Evolutionary conservation across 2,113 vertebrate genomes (phyloP).

Genomic region (Brachypteracias leptosomus): DNA sequence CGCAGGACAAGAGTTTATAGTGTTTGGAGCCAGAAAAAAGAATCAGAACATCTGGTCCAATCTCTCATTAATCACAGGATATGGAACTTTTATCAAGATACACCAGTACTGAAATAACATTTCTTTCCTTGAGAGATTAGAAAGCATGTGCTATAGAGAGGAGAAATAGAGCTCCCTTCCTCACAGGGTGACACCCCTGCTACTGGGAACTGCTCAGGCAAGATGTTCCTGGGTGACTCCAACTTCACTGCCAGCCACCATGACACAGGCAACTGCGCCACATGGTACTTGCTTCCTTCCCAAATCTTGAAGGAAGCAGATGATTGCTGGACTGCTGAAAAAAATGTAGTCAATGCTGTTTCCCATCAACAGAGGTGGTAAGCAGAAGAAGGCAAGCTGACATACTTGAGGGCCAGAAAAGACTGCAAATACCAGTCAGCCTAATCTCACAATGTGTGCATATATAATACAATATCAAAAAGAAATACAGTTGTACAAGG

Average conservation of each 20-base stretch:
- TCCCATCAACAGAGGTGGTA: background rate
- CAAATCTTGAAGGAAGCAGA: background rate
- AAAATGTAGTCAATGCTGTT: background rate
- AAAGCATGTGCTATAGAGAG: accelerated
- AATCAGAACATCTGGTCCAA: background rate
- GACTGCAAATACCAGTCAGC: background rate
- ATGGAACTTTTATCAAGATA: background rate
- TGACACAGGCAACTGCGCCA: accelerated
- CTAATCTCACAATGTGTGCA: background rate
- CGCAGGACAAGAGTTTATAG: background rate
- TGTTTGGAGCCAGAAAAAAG: background rate
- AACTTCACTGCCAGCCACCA: background rate
- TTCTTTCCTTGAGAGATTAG: background rate
- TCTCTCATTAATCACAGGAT: background rate
- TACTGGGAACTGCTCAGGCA: background rate
- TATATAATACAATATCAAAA: background rate
- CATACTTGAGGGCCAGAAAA: background rate
- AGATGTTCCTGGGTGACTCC: background rate
- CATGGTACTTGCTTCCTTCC: accelerated
- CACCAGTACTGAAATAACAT: background rate
- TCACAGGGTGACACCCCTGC: accelerated
- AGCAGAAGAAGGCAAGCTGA: background rate
- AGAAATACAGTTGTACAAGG: background rate
- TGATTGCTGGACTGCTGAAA: background rate
- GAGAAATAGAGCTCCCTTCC: background rate